Conservation (phyloP, 1,140 invertebrate species). For the Drosophila ogumai region DNA sequence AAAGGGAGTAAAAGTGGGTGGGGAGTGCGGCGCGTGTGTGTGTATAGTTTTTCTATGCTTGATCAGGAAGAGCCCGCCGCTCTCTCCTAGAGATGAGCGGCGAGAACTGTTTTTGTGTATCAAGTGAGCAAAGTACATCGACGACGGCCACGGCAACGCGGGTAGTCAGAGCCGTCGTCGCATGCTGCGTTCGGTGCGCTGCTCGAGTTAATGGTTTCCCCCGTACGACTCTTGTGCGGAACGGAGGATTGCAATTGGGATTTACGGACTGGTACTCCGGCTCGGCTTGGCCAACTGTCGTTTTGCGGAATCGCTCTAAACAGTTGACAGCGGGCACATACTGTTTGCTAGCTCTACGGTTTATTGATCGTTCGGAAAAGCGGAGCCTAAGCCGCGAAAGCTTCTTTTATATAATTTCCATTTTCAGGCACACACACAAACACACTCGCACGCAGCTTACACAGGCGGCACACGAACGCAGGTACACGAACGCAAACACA, state of each 20-base stretch:
- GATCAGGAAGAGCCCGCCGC: constrained; percentile 45
- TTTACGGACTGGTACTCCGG: constrained; percentile 20
- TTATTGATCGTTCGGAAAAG: constrained; percentile 49
- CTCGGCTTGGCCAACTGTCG: constrained; percentile 7
- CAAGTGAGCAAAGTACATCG: constrained; percentile 60
- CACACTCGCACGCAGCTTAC: constrained; percentile 53
- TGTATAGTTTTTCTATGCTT: constrained; percentile 45
- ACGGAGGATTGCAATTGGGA: constrained; percentile 5
- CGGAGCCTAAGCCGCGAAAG: constrained; percentile 54
- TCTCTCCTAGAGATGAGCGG: constrained; percentile 46
- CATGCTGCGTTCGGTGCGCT: constrained; percentile 48
- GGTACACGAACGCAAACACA: constrained; percentile 26
- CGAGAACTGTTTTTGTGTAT: constrained; percentile 60
- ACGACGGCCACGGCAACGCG: constrained; percentile 10
- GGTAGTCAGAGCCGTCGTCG: constrained; percentile 32
- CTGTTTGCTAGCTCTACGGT: constrained; percentile 10
- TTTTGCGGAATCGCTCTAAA: constrained; percentile 5
- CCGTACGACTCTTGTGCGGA: background rate
- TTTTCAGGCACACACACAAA: constrained; percentile 61
- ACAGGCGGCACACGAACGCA: constrained; percentile 49
- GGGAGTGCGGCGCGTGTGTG: constrained; percentile 10
- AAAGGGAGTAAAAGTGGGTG: constrained; percentile 61
- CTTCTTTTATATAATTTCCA: constrained; percentile 80
- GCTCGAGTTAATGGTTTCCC: constrained; percentile 4
- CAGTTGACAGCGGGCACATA: constrained; percentile 4